Evolutionary conservation across 2,888 invertebrate species (phyloP), one percentile per base, ranked within the genome.

Genomic region (Hyppa rectilinea): DNA sequence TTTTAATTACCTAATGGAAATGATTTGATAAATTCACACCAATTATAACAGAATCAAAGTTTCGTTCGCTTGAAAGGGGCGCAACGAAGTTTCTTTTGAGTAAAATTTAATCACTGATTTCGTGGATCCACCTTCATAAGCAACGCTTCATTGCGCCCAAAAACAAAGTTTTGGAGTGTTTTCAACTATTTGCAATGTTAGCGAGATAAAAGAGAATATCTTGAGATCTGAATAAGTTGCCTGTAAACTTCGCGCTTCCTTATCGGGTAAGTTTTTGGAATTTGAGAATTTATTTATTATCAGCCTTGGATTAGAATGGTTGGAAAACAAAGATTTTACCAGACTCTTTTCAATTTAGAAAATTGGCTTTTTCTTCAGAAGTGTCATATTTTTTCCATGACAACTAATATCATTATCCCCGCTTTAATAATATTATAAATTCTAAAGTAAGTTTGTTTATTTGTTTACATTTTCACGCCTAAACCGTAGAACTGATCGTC

Each of bases 111-210:
- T 72, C 49, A 68, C 67, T 68, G 67, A 71, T 81, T 80, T 78
- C 26, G 63, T 55, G 58, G 53, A 55, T 74, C 63, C 62, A 62
- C 53, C 29, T 66, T 78, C n/a, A 60, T 50, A 64, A 71, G 58
- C 31, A 61, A 55, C 61, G 69, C 71, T 80, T 80, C 63, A 71
- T 75, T 80, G 66, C 56, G 31, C 47, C 58, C 31, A 65, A 71
- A 74, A 76, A 62, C 69, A 64, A 81, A 83, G 75, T 80, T 81
- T 50, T 3, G 50, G 55, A 76, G 56, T 68, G 63, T 64, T 75
- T 75, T 78, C 60, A 82, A 83, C 83, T 83, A 83, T 82, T 83
- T 71, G 52, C 66, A 72, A 76, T 74, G 66, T 73, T 68, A 50
- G 43, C 63, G 65, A 75, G 82, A 69, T 83, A 75, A 81, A 83